Conservation (phyloP, 2,797 vertebrate species). For the Ptychobarbus kaznakovi region DNA sequence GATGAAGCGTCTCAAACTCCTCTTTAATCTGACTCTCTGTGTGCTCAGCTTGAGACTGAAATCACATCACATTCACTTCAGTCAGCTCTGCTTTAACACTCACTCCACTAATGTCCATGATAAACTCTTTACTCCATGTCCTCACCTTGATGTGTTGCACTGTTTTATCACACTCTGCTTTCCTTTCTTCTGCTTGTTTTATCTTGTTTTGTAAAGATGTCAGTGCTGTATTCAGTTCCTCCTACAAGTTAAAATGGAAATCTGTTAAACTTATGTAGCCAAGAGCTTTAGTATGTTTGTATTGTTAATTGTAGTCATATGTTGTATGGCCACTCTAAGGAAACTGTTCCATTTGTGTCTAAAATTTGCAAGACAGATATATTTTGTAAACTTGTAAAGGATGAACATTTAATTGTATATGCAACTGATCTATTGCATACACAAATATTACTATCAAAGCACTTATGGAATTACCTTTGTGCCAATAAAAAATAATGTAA, state of each 20-base stretch:
- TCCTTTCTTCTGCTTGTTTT: neutral
- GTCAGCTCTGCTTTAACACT: neutral
- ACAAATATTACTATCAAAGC: neutral
- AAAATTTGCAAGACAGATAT: too few species aligned
- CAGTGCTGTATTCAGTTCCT: neutral
- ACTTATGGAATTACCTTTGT: neutral
- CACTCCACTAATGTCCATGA: neutral
- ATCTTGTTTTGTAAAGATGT: neutral
- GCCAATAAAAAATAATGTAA: too few species aligned
- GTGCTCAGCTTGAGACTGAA: conserved; percentile 14
- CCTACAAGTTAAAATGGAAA: neutral
- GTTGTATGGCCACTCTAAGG: too few species aligned
- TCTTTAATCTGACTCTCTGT: neutral
- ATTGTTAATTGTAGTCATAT: too few species aligned
- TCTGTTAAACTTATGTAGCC: too few species aligned
- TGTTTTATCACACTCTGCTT: neutral
- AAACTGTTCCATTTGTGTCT: neutral
- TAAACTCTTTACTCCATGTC: neutral
- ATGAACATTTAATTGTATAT: neutral
- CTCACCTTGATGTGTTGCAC: neutral
- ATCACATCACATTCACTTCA: conserved; percentile 9
- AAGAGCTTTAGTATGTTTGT: too few species aligned
- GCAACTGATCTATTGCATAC: too few species aligned
- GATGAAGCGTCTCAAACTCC: neutral
- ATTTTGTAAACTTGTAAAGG: neutral